A percentile compares a stretch with the other conserved stretches of the same genome.
These are phyloP conservation scores for Periparus ater DNA, from an alignment of 2,797 vertebrate species.

Conservation along the genomic window DNA sequence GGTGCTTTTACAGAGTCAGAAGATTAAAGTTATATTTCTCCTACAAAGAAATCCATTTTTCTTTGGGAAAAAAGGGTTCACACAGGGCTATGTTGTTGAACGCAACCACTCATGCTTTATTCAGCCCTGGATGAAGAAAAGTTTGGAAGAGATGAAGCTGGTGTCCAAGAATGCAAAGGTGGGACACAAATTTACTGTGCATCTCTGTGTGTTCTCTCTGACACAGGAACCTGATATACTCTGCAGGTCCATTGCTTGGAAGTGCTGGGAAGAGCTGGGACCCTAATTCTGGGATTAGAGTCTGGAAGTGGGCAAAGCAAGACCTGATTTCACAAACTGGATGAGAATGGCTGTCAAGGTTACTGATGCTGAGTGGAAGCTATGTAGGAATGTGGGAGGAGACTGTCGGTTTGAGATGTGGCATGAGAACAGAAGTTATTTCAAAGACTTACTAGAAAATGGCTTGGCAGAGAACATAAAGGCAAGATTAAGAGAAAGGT, in stretches of 20 bases:
- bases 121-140: background rate
- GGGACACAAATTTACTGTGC: background rate
- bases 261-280: background rate
- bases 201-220: background rate
- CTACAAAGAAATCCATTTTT: background rate
- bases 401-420: background rate
- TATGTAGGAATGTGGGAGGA: background rate
- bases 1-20: background rate
- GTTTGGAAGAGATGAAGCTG: background rate
- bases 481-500: background rate
- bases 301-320: background rate
- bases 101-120: background rate
- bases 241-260: background rate
- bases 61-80: background rate
- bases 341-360: background rate
- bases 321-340: background rate
- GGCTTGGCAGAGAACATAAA: background rate
- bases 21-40: background rate
- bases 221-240: background rate
- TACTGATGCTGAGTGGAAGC: background rate
- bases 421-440: background rate
- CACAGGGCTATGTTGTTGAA: background rate
- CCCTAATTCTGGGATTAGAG: background rate
- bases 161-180: background rate
- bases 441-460: background rate